Evolutionary conservation across 2,113 vertebrate genomes (phyloP).

Genomic region (Siphamia tubifer): DNA sequence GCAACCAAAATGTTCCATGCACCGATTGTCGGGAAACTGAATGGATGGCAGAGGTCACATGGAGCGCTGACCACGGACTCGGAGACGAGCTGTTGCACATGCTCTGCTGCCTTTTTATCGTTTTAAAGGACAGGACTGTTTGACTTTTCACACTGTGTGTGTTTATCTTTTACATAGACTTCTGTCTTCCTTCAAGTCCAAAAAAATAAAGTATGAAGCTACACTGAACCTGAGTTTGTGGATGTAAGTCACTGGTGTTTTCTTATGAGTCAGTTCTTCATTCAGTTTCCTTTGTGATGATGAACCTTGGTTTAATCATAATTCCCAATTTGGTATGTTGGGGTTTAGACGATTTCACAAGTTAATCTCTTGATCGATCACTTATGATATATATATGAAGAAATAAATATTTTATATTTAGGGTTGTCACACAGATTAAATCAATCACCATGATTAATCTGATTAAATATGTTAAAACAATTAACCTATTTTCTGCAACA

Average conservation of each 20-base stretch:
- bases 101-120: slow-evolving; percentile 88
- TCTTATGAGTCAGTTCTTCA: no score
- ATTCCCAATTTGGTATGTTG: no score
- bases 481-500: no score
- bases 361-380: no score
- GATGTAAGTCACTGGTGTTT: neutral
- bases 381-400: no score
- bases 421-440: no score
- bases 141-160: slow-evolving; percentile 90
- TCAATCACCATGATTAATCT: no score
- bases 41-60: neutral
- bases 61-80: slow-evolving; percentile 73
- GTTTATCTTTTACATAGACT: slow-evolving; percentile 88
- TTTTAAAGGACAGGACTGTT: slow-evolving; percentile 86
- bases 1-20: neutral
- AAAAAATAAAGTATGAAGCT: slow-evolving; percentile 34
- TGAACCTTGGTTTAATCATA: no score
- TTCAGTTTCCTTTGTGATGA: no score
- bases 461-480: no score
- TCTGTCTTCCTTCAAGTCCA: slow-evolving; percentile 81
- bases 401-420: no score
- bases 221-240: neutral
- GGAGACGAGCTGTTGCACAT: slow-evolving; percentile 88
- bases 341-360: no score
- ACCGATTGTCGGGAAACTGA: neutral